These are phyloP conservation scores for Diarsia mendica DNA, from an alignment of 2,888 invertebrate genomes.

Conservation along the genomic window DNA sequence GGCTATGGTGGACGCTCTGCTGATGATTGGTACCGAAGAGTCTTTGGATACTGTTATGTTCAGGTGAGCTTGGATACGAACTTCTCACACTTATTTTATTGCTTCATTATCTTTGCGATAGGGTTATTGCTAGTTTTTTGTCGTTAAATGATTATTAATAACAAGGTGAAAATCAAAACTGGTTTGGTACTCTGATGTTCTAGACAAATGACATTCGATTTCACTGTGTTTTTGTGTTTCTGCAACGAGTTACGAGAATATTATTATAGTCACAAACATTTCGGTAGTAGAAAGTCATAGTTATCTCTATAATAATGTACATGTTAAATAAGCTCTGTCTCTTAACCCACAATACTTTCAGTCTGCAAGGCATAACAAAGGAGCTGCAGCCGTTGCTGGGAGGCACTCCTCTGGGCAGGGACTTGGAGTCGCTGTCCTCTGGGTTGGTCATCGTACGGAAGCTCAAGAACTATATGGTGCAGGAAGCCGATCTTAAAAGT, in stretches of 20 bases:
- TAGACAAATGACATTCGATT: neutral
- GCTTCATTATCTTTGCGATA: neutral
- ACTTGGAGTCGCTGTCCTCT: slow-evolving; percentile 79
- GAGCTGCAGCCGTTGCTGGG: slow-evolving; percentile 85
- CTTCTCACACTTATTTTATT: neutral
- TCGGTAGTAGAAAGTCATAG: neutral
- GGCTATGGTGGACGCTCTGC: slow-evolving; percentile 82
- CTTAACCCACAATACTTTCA: slow-evolving; percentile 65
- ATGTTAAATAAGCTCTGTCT: neutral
- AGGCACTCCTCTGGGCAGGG: slow-evolving; percentile 77
- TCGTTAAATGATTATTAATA: neutral
- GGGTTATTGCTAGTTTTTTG: neutral
- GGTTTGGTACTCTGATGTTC: neutral
- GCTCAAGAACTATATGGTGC: slow-evolving; percentile 83
- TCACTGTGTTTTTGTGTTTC: neutral
- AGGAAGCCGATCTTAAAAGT: slow-evolving; percentile 87
- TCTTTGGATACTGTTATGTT: slow-evolving; percentile 83
- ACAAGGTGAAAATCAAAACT: neutral
- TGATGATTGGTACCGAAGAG: slow-evolving; percentile 86
- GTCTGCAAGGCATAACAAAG: slow-evolving; percentile 84
- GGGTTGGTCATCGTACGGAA: slow-evolving; percentile 84
- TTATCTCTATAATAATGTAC: neutral
- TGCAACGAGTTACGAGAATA: neutral
- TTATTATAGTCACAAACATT: neutral
- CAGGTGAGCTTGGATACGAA: slow-evolving; percentile 74